Base-by-base conservation (phyloP, 2,888 invertebrate species). In the Cactoblastis cactorum region DNA sequence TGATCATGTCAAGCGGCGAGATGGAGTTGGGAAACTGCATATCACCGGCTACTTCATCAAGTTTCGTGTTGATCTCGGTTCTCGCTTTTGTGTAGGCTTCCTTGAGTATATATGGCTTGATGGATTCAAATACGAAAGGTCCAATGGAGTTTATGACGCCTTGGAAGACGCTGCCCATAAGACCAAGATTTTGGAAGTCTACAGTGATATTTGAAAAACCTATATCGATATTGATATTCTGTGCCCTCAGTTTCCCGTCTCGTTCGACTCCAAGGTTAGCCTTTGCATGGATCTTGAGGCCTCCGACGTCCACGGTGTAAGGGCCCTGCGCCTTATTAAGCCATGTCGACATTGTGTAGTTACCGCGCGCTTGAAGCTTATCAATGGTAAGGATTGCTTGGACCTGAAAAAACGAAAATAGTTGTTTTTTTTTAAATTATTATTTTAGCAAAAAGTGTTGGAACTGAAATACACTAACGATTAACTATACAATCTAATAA, bases 1-100 rank as follows among this genome's bases (percentile, higher is more conserved):
- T 92, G 1, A 95, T 93, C 91, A 95, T 95, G 70, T 97, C 97
- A 53, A 96, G 87, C 0, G 96, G 96, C 11, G 96, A 94, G 62
- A 96, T 95, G 0, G 96, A 96, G 74, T 96, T 96, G 0, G 96
- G 95, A 66, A 96, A 94, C 52, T 92, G 92, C 65, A 94, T 93
- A 50, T 91, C 91, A 0, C 91, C 92, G 11, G 94, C 92, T 11
- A 95, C 70, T 62, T 93, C 92, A 14, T 92, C 92, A 19, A 96
- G 91, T 71, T 95, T 92, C 11, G 92, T 90, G 71, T 97, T 95
- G 0, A 97, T 93, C 73, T 94, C 94, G 1, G 86, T 90, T 59
- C 95, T 91, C 0, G 95, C 89, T 71, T 94, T 94, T 0, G 92
- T 91, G 67, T 96, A 95, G 0, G 95, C 94, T 80, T 95, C 94